Conservation (phyloP, 2,888 invertebrate genomes). For the Stenurella melanura region DNA sequence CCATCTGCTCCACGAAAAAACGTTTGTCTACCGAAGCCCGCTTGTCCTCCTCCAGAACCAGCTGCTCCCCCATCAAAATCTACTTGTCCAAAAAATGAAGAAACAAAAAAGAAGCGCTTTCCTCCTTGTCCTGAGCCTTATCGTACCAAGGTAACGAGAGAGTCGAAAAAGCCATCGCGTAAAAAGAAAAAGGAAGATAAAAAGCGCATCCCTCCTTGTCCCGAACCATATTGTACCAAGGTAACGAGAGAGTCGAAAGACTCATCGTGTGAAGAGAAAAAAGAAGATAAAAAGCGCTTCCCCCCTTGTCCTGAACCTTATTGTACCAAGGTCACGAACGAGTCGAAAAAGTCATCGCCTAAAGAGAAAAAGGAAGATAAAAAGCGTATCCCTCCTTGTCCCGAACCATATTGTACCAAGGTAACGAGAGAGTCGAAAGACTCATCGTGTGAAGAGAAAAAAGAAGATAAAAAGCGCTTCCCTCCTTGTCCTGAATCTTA, state of each 20-base stretch:
- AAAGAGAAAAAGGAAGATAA: neutral
- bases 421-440: no score
- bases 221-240: neutral
- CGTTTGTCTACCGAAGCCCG: neutral
- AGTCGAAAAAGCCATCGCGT: neutral
- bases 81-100: neutral
- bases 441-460: no score
- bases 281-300: no score
- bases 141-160: neutral
- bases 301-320: no score
- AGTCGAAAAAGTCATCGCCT: neutral
- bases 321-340: no score
- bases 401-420: no score
- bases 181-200: neutral
- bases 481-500: no score
- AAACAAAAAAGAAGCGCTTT: neutral
- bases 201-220: neutral
- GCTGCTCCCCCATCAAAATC: neutral
- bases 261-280: no score
- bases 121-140: neutral
- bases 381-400: neutral
- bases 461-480: no score
- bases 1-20: neutral
- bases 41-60: slow-evolving; percentile 11
- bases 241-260: no score